Evolutionary conservation across 2,888 invertebrate genomes (phyloP).

Genomic region (Temnothorax unifasciatus): DNA sequence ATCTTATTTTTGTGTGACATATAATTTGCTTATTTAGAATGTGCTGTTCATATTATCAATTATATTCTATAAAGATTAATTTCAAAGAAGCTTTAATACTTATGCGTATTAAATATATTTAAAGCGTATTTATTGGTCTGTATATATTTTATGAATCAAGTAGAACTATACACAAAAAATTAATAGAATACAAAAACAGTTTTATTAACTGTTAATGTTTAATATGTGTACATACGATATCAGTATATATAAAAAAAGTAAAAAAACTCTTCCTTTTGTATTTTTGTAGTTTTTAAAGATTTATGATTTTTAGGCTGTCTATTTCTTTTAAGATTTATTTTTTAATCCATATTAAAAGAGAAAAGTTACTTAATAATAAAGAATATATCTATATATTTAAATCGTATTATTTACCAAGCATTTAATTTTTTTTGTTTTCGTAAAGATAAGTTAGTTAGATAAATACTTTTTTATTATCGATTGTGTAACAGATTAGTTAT

Average conservation of each 20-base stretch:
- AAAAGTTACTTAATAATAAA: neutral
- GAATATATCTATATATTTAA: neutral
- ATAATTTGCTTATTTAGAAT: conserved; percentile 34
- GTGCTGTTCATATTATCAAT: conserved; percentile 3
- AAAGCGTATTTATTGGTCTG: neutral
- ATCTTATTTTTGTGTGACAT: conserved; percentile 8
- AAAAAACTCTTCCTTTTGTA: neutral
- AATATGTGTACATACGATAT: neutral
- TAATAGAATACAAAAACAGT: neutral
- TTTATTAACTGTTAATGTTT: conserved; percentile 5
- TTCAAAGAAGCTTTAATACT: neutral
- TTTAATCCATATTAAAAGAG: neutral
- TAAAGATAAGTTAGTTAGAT: conserved; percentile 14
- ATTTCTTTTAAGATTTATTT: conserved; percentile 16
- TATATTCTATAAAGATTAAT: neutral
- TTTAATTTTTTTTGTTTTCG: neutral
- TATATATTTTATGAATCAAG: neutral
- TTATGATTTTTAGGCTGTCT: neutral
- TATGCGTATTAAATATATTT: neutral
- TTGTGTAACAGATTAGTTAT: conserved; percentile 22
- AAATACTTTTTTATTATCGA: neutral
- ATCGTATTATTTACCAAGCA: neutral
- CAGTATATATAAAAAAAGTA: neutral
- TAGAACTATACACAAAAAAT: neutral
- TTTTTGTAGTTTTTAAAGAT: neutral